Evolutionary conservation across 2,797 vertebrate species (phyloP).

Genomic region (Poeciliopsis infans): DNA sequence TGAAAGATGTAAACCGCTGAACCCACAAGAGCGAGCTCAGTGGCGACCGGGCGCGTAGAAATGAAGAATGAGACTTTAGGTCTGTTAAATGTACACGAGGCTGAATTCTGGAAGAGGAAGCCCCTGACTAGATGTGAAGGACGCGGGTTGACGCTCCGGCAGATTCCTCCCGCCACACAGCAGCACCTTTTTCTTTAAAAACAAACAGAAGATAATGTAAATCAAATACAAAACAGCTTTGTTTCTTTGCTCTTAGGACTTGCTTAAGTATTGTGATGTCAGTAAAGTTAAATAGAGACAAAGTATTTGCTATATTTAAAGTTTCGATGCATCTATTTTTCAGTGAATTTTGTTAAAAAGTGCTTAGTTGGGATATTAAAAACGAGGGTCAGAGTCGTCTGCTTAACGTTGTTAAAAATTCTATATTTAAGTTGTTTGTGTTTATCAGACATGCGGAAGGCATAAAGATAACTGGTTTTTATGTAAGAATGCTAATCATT

Average conservation of each 20-base stretch:
- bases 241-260: slow-evolving; percentile 67
- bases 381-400: slow-evolving; percentile 45
- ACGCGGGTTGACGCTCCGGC: slow-evolving; percentile 14
- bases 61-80: neutral
- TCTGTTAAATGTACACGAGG: slow-evolving; percentile 12
- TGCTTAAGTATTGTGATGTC: slow-evolving; percentile 68
- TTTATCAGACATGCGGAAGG: slow-evolving; percentile 24
- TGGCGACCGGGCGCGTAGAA: slow-evolving; percentile 1
- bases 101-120: neutral
- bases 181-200: slow-evolving; percentile 60
- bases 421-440: slow-evolving; percentile 52
- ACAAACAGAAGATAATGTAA: slow-evolving; percentile 31
- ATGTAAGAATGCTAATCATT: slow-evolving; percentile 49
- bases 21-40: slow-evolving; percentile 17
- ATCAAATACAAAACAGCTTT: slow-evolving; percentile 53
- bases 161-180: slow-evolving; percentile 40
- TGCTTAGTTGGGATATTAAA: slow-evolving; percentile 40
- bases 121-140: slow-evolving; percentile 11
- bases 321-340: slow-evolving; percentile 72
- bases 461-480: slow-evolving; percentile 29
- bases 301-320: slow-evolving; percentile 75
- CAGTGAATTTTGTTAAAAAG: slow-evolving; percentile 58
- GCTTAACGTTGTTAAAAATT: slow-evolving; percentile 56
- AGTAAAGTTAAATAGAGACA: slow-evolving; percentile 53
- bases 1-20: slow-evolving; percentile 28